Evolutionary conservation across 1,140 invertebrate species (phyloP).

Genomic region (Probaryconus sp.): DNA sequence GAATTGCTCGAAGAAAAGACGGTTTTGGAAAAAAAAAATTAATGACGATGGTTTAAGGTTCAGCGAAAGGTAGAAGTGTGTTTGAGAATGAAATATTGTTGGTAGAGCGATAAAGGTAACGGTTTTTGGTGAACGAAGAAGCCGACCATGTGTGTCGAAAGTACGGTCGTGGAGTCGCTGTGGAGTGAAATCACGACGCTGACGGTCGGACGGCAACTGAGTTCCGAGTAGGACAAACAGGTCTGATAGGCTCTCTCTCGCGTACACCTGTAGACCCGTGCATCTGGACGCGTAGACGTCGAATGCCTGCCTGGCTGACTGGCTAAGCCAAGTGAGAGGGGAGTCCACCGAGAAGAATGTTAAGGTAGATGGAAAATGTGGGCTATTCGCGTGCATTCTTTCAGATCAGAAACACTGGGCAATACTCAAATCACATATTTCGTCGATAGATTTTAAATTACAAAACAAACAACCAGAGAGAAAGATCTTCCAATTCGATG

Average conservation of each 20-base stretch:
- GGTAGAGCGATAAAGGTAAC: too few relatives aligned
- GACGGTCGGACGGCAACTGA: constrained; percentile 70
- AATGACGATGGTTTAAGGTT: too few relatives aligned
- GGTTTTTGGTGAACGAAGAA: constrained; percentile 25
- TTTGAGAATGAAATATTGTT: too few relatives aligned
- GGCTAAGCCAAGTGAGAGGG: constrained; percentile 48
- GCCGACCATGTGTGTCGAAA: constrained; percentile 23
- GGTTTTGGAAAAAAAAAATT: too few relatives aligned
- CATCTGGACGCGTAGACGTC: constrained; percentile 52
- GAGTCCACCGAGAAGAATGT: constrained; percentile 37
- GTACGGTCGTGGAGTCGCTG: constrained; percentile 4
- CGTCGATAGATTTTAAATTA: constrained; percentile 22
- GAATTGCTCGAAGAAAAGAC: too few relatives aligned
- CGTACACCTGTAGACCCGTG: constrained; percentile 67
- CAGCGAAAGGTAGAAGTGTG: too few relatives aligned
- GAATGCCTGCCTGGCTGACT: too few relatives aligned
- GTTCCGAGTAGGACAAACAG: constrained; percentile 62
- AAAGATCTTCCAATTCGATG: too few relatives aligned
- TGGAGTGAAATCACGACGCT: constrained; percentile 63
- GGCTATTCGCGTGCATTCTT: constrained; percentile 43
- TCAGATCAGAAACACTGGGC: too few relatives aligned
- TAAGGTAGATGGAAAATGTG: constrained; percentile 33
- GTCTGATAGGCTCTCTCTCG: constrained; percentile 62
- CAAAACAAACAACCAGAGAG: too few relatives aligned
- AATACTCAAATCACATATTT: constrained; percentile 25